A percentile compares a stretch with the other conserved stretches of the same genome.
Conservation (phyloP, 37 sponge, comb jelly and placozoan genomes). For the Geodia barretti region DNA sequence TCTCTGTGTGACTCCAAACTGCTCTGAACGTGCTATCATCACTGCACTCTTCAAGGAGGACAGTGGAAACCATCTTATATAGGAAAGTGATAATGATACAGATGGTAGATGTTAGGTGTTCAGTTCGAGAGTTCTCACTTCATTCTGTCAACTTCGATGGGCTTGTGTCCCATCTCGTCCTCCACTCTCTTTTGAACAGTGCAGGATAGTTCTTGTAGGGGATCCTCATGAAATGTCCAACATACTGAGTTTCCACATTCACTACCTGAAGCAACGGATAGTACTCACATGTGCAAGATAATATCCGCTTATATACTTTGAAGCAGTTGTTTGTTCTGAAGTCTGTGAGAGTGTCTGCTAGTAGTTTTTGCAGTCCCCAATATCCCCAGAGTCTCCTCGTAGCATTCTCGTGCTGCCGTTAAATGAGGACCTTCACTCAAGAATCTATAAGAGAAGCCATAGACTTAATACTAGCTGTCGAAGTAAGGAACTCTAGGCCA, state of each 20-base stretch:
- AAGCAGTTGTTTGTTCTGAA: constrained; percentile 44
- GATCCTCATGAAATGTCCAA: constrained; percentile 53
- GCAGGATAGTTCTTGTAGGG: constrained; percentile 49
- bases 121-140: constrained; percentile 2
- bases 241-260: constrained; percentile 44
- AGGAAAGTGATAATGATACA: background rate
- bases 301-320: constrained; percentile 28
- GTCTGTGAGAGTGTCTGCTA: constrained; percentile 8
- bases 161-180: too few relatives aligned
- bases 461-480: background rate
- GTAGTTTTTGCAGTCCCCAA: constrained; percentile 15
- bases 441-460: background rate
- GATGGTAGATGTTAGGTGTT: background rate
- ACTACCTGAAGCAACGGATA: constrained; percentile 17
- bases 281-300: background rate
- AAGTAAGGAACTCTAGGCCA: background rate
- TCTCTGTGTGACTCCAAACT: background rate
- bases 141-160: constrained; percentile 45
- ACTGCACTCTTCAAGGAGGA: constrained; percentile 31
- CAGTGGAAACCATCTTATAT: constrained; percentile 51
- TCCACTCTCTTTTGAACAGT: background rate
- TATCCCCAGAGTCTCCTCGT: constrained; percentile 65
- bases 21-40: background rate
- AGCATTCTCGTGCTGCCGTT: constrained; percentile 70
- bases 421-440: constrained; percentile 42